A percentile compares a stretch with the other conserved stretches of the same genome.
Conservation (phyloP, 2,888 invertebrate species). For the Caradrina clavipalpis region DNA sequence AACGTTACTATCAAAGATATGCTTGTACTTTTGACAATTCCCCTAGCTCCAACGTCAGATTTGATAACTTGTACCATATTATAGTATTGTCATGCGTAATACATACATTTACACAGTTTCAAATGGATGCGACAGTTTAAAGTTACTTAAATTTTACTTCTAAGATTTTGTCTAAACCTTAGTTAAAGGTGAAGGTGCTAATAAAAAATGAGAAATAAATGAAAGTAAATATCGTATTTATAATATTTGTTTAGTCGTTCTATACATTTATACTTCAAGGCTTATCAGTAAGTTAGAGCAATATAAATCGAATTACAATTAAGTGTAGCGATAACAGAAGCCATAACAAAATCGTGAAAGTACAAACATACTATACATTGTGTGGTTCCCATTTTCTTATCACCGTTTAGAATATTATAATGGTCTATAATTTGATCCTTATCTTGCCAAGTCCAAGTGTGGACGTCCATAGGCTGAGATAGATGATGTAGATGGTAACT, state of each 20-base stretch:
- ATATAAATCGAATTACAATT: slow-evolving; percentile 46
- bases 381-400: slow-evolving; percentile 10
- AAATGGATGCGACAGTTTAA: no score
- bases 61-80: no score
- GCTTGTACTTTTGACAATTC: no score
- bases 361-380: slow-evolving; percentile 40
- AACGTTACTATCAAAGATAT: no score
- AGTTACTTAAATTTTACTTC: no score
- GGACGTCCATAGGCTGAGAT: not conserved
- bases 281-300: slow-evolving; percentile 38
- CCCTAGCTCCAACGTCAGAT: no score
- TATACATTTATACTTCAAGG: not conserved
- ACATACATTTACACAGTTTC: no score
- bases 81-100: no score
- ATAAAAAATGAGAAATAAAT: no score
- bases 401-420: not conserved
- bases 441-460: not conserved
- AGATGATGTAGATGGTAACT: not conserved
- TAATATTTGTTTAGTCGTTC: not conserved
- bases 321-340: slow-evolving; percentile 37
- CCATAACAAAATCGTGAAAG: slow-evolving; percentile 31
- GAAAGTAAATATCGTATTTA: no score
- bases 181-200: no score
- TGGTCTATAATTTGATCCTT: not conserved
- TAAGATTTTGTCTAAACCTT: no score